A percentile compares a stretch with the other conserved stretches of the same genome.
Conservation (phyloP, 2,797 vertebrate species). For the Leptatherina wallacei region DNA sequence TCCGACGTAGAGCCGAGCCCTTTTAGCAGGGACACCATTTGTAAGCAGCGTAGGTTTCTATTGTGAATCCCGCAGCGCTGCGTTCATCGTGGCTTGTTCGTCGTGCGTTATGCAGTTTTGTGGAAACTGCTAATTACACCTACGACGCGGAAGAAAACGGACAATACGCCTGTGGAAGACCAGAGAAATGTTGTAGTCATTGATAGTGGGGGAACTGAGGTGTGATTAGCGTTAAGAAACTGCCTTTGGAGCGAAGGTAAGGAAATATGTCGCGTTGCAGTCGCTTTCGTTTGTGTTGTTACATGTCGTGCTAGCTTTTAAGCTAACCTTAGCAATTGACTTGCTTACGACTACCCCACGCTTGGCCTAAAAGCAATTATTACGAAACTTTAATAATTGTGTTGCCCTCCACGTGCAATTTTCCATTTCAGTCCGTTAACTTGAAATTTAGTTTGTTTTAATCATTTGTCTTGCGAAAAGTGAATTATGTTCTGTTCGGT, state of each 20-base stretch:
- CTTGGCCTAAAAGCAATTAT: conserved; percentile 14
- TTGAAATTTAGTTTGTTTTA: fast-evolving
- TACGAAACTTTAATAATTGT: fast-evolving
- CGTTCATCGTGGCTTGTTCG: conserved; percentile 63
- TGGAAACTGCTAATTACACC: conserved; percentile 19
- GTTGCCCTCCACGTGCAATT: fast-evolving
- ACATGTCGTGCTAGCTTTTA: conserved; percentile 12
- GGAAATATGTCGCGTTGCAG: conserved; percentile 17
- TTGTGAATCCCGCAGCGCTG: conserved; percentile 48
- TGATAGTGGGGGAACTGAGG: background rate
- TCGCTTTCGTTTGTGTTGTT: conserved; percentile 4
- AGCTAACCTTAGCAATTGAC: conserved; percentile 52
- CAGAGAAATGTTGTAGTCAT: conserved; percentile 63
- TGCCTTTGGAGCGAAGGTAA: conserved; percentile 44
- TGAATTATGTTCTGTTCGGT: fast-evolving
- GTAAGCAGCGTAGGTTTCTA: conserved; percentile 30
- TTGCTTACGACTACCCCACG: conserved; percentile 33
- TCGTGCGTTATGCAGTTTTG: conserved; percentile 50
- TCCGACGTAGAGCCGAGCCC: conserved; percentile 21
- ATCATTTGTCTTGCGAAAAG: fast-evolving
- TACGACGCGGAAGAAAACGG: conserved; percentile 11
- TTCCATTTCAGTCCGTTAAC: fast-evolving
- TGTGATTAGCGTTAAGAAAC: conserved; percentile 12
- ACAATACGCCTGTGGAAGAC: background rate
- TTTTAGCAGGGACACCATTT: fast-evolving